Evolutionary conservation across 2,797 vertebrate genomes (phyloP).

Genomic region (Jordanella pulchra): DNA sequence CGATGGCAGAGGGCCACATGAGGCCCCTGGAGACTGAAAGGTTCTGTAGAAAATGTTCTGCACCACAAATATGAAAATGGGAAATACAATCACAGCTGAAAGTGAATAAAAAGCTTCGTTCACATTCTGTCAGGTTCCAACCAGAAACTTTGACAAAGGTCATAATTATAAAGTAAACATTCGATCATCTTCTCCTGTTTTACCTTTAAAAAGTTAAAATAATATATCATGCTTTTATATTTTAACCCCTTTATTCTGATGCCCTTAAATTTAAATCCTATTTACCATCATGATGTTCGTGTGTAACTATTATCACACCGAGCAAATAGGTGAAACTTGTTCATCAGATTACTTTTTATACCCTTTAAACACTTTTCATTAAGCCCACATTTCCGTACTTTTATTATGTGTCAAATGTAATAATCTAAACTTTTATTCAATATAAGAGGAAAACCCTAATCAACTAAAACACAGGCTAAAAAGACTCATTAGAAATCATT

Average conservation of each 20-base stretch:
- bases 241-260: not conserved
- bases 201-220: too few relatives aligned
- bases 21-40: conserved; percentile 3
- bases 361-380: not conserved
- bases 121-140: not conserved
- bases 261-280: not conserved
- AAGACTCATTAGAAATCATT: too few relatives aligned
- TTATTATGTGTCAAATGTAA: not conserved
- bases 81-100: too few relatives aligned
- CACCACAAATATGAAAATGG: not conserved
- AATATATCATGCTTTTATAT: not conserved
- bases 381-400: not conserved
- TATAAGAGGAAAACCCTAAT: not conserved
- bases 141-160: not conserved
- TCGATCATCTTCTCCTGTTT: too few relatives aligned
- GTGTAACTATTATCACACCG: not conserved
- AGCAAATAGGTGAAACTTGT: too few relatives aligned
- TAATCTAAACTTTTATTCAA: not conserved
- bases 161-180: not conserved
- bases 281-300: not conserved
- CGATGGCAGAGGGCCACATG: conserved; percentile 33
- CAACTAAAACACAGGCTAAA: too few relatives aligned
- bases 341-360: not conserved
- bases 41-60: conserved; percentile 22
- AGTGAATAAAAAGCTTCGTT: too few relatives aligned